phyloP scores from a whole-genome alignment of 2,797 vertebrate genomes.

The Sphaeramia orbicularis region DNA sequence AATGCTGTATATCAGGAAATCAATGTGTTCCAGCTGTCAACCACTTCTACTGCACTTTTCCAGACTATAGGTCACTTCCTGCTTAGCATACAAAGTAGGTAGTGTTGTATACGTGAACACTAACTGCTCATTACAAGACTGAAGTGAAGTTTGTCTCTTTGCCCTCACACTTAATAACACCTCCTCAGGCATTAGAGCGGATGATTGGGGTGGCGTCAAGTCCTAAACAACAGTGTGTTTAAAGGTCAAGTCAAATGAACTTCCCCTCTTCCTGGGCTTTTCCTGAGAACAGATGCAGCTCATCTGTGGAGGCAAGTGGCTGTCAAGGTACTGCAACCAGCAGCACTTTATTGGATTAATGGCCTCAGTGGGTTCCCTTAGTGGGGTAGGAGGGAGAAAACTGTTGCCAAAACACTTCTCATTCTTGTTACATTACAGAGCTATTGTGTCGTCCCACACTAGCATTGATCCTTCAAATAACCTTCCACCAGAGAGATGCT shows the following conservation, averaged over 20 bases:
- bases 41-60: background rate
- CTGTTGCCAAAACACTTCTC: conserved; percentile 46
- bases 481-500: background rate
- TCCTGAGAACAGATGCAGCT: conserved; percentile 48
- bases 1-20: conserved; percentile 4
- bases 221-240: conserved; percentile 63
- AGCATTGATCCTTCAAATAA: conserved; percentile 19
- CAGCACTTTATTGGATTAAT: conserved; percentile 66
- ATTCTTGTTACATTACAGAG: conserved; percentile 43
- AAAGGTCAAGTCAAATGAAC: conserved; percentile 70
- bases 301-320: conserved; percentile 51
- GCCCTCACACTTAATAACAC: conserved; percentile 31
- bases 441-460: conserved; percentile 4
- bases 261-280: conserved; percentile 23
- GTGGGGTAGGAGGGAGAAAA: conserved; percentile 19
- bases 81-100: conserved; percentile 25
- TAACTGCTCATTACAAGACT: conserved; percentile 30
- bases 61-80: conserved; percentile 11
- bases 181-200: conserved; percentile 9
- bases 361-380: conserved; percentile 18
- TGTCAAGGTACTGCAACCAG: conserved; percentile 57
- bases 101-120: conserved; percentile 17
- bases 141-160: conserved; percentile 15
- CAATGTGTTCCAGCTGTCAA: conserved; percentile 9
- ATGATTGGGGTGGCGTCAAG: conserved; percentile 1